phyloP scores from a whole-genome alignment of 2,888 invertebrate species.

The Phytoseiulus persimilis region DNA sequence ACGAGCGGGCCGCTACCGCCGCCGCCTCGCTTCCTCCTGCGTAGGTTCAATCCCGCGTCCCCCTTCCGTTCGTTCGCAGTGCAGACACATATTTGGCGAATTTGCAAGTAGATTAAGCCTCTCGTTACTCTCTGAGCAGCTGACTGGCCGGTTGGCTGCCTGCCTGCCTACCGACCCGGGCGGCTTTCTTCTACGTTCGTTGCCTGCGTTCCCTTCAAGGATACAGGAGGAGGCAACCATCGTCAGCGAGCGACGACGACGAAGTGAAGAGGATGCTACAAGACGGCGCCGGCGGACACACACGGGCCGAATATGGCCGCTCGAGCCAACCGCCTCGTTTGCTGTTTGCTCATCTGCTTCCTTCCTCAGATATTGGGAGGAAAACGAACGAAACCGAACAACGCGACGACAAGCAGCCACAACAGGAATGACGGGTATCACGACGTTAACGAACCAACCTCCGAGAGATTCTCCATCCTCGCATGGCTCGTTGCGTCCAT shows the following conservation, averaged over 20 bases:
- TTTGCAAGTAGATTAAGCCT: slow-evolving; percentile 38
- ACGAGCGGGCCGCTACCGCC: not conserved
- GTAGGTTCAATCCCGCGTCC: not conserved
- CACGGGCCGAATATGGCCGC: not conserved
- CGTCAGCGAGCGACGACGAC: too few relatives aligned
- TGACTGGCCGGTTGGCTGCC: not conserved
- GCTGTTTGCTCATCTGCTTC: not conserved
- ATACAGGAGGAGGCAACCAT: not conserved
- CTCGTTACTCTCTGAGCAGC: not conserved
- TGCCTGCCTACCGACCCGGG: not conserved
- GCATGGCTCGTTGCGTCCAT: not conserved
- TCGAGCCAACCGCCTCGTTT: not conserved
- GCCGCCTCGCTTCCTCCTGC: not conserved
- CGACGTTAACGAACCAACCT: not conserved
- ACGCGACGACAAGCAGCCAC: not conserved
- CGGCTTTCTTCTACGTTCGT: not conserved
- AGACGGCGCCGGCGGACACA: not conserved
- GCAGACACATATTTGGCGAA: slow-evolving; percentile 31
- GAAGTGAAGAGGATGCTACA: not conserved
- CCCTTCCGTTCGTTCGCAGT: not conserved
- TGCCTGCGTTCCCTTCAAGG: not conserved
- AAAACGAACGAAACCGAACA: not conserved
- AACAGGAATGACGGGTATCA: not conserved
- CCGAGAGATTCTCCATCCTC: too few relatives aligned
- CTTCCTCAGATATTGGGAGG: not conserved